Base-by-base conservation (phyloP, 2,888 invertebrate species). In the Ochlodes sylvanus region DNA sequence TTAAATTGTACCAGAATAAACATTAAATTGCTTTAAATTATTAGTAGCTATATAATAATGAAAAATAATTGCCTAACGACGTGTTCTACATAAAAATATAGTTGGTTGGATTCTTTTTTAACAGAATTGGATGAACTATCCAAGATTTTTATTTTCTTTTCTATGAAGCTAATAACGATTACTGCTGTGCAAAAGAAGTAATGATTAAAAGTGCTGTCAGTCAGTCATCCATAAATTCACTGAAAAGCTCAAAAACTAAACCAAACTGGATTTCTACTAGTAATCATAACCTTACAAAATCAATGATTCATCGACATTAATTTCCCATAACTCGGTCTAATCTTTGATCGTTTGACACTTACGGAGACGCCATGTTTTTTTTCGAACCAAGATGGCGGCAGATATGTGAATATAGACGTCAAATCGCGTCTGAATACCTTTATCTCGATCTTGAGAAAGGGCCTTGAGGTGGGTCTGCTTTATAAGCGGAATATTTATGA, bases 381-480 rank as follows among this genome's bases (percentile, higher is more conserved):
- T 62, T 76, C 71, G 76, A 75, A 77, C 77, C 78, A 80, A 82
- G 86, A 87, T 88, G 88, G 87, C 83, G 82, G 78, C 75, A 77
- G 77, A 87, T 87, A 87, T 84, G 79, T 79, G 81, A 80, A 89
- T 87, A 82, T 82, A 89, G 88, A 87, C 81, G 88, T 89, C 89
- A 89, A 80, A 80, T 79, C 78, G 79, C 78, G 73, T 75, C 76
- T 72, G 76, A 74, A 78, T 74, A 75, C 76, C 71, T 76, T 84
- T 82, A 88, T 88, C 86, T 84, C 79, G 80, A 83, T 85, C 77
- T 79, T 73, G 71, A 57, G 67, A 62, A 67, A 68, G 75, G 79
- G 83, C 83, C 76, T 73, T 67, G 69, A 57, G 62, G 69, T 71
- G n/a, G 70, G 75, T 67, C 41, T 12, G 27, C 21, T n/a, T 62